Evolutionary conservation across 2,888 invertebrate genomes (phyloP), one percentile per base, ranked within the genome.

Genomic region (Adelognathus sp.): DNA sequence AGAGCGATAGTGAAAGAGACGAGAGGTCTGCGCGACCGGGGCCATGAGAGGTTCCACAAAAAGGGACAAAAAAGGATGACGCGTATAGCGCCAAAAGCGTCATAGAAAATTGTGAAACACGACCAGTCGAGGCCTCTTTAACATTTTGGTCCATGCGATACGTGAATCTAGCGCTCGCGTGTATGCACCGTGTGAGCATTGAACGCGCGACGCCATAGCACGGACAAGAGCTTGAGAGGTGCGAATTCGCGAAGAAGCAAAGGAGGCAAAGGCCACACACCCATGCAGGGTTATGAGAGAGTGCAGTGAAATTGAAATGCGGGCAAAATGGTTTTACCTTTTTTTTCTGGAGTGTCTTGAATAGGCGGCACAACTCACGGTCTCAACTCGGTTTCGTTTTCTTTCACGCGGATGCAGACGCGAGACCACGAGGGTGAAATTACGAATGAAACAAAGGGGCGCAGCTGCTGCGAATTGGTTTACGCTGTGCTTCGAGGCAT

Each of bases 251-350:
- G 50, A 50, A 50, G 21, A 21, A 24, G 50, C 27, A 60, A 60
- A 39, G 39, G 60, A 27, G 41, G 24, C 24, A 16, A 39, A 29
- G n/a, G 27, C 2, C 24, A 9, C 24, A 3, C 14, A 11, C 18
- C 3, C 36, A 29, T 21, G 16, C 3, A n/a, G 14, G 31, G 24
- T 14, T 21, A 2, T 29, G 46, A 66, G 39, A 27, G 39, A 29
- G 31, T 21, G 21, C 11, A 31, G 58, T 67, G 41, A 54, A 75
- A 69, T 52, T 16, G 24, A 69, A 75, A 41, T 9, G 61, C n/a
- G 31, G 46, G n/a, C 18, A 46, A 66, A 74, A 74, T 50, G 1
- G 27, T 33, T 44, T 61, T n/a, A 18, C 31, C 4, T 60, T 54
- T 69, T 41, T 33, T 50, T 41, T 41, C 14, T 41, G 27, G 39